Percentiles rank a stretch among this genome's conserved stretches.
phyloP scores from a whole-genome alignment of 2,113 vertebrate species.

The Amazona guildingii region DNA sequence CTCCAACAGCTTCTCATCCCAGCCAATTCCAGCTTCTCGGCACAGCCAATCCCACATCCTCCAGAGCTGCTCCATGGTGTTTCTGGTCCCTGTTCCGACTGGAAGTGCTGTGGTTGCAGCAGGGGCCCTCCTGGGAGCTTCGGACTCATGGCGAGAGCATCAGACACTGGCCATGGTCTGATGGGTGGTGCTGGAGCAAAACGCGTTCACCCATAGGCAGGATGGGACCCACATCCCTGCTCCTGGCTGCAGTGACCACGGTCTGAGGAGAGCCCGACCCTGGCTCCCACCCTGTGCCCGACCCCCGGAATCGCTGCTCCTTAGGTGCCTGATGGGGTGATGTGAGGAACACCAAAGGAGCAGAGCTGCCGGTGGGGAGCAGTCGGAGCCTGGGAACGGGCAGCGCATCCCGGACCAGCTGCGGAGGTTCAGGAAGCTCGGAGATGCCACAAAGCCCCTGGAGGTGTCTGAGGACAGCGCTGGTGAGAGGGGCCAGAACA shows the following conservation, averaged over 20 bases:
- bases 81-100: fast-evolving
- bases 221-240: fast-evolving
- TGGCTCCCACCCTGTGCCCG: not conserved
- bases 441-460: not conserved
- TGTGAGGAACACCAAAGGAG: not conserved
- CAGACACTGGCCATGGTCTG: not conserved
- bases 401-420: not conserved
- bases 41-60: no score
- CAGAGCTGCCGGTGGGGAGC: not conserved
- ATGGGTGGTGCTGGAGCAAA: not conserved
- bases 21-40: not conserved
- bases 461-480: not conserved
- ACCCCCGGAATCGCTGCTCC: not conserved
- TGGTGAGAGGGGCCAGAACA: not conserved
- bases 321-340: not conserved
- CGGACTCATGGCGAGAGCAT: no score
- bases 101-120: not conserved
- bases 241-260: not conserved
- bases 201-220: fast-evolving
- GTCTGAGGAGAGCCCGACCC: not conserved
- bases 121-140: not conserved
- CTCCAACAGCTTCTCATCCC: fast-evolving
- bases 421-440: not conserved
- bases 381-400: not conserved
- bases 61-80: fast-evolving